Conservation (phyloP, 2,888 invertebrate genomes). For the Conops quadrifasciatus region DNA sequence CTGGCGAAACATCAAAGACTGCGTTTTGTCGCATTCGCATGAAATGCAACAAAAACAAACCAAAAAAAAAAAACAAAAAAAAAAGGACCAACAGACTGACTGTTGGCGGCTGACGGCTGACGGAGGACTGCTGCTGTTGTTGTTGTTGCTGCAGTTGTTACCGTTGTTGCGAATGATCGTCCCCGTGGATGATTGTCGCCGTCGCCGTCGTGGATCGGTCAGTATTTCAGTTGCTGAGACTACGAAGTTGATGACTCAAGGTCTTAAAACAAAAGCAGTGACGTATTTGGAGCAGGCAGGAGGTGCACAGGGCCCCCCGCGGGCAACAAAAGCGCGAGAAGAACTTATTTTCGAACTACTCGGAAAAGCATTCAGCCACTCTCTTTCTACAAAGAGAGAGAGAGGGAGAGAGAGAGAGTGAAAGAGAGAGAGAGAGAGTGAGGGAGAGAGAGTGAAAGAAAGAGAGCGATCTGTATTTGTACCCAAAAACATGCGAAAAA, state of each 20-base stretch:
- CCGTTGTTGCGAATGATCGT: slow-evolving; percentile 1
- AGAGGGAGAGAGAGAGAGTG: too few relatives aligned
- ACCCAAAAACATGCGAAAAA: too few relatives aligned
- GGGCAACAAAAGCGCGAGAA: neutral
- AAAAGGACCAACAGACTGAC: slow-evolving; percentile 23
- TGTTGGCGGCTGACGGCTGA: neutral
- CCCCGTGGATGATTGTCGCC: neutral
- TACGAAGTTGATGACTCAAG: slow-evolving; percentile 12
- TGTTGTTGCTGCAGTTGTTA: slow-evolving; percentile 10
- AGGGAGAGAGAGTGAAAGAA: neutral
- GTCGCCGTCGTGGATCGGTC: slow-evolving; percentile 41
- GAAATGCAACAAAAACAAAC: slow-evolving; percentile 30
- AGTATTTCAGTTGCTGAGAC: slow-evolving; percentile 47
- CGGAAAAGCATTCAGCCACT: neutral
- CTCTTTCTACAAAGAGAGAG: too few relatives aligned
- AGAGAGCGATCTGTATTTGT: neutral
- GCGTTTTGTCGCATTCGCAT: slow-evolving; percentile 44
- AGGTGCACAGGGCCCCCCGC: neutral
- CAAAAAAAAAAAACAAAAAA: slow-evolving; percentile 34
- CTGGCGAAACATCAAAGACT: slow-evolving; percentile 42
- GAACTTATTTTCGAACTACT: too few relatives aligned
- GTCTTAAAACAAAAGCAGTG: too few relatives aligned
- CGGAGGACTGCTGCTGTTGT: slow-evolving; percentile 1
- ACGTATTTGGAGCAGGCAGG: too few relatives aligned
- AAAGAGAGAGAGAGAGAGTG: too few relatives aligned